phyloP scores from a whole-genome alignment of 2,113 vertebrate genomes.

The Plecotus auritus region DNA sequence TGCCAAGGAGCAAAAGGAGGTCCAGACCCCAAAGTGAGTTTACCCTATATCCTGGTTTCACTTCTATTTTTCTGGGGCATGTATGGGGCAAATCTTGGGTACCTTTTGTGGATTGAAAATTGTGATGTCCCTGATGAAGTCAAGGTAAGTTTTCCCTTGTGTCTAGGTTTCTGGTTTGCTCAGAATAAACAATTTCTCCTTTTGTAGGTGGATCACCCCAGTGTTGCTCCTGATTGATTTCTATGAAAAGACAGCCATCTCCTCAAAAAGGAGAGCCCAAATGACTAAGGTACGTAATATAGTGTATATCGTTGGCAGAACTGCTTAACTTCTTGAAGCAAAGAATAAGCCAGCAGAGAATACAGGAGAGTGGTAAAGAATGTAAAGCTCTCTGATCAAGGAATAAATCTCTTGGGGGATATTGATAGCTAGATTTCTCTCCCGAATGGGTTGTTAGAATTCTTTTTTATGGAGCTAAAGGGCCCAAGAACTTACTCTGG shows the following conservation, averaged over 20 bases:
- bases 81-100: not conserved
- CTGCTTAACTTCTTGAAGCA: not conserved
- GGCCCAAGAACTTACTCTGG: not conserved
- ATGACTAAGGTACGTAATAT: constrained; percentile 90
- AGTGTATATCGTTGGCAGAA: not conserved
- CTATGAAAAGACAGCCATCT: constrained; percentile 95
- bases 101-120: not conserved
- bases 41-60: not conserved
- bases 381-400: not conserved
- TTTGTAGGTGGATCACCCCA: constrained; percentile 92
- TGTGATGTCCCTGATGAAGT: not conserved
- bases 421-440: not conserved
- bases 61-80: not conserved
- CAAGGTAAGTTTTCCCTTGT: not conserved
- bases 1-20: constrained; percentile 94
- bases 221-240: constrained; percentile 94
- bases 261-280: constrained; percentile 92
- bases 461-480: not conserved
- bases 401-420: not conserved
- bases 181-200: not conserved
- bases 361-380: not conserved
- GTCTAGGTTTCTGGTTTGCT: not conserved
- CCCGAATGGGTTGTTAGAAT: not conserved
- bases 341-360: not conserved
- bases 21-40: constrained; percentile 94